phyloP scores from a whole-genome alignment of 2,888 invertebrate species.

The Drosophila pseudotakahashii region DNA sequence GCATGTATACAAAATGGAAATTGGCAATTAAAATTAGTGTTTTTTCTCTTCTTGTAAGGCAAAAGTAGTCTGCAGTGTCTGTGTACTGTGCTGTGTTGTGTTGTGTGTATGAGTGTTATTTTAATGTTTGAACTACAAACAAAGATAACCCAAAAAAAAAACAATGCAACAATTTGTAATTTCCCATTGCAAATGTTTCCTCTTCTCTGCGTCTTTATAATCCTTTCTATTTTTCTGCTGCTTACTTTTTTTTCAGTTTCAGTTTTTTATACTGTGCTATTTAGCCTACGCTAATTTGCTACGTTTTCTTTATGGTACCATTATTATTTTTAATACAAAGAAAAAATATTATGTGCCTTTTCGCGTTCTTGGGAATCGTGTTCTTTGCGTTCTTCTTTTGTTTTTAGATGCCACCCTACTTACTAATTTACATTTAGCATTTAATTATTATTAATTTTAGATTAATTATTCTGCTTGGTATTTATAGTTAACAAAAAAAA shows the following conservation, averaged over 20 bases:
- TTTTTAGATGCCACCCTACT: constrained; percentile 60
- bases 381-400: constrained; percentile 19
- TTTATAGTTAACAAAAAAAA: constrained; percentile 71
- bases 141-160: constrained; percentile 7
- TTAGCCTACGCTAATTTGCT: constrained; percentile 39
- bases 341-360: constrained; percentile 45
- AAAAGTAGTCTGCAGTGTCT: constrained; percentile 21
- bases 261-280: constrained; percentile 22
- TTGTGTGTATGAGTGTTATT: constrained; percentile 16
- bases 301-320: constrained; percentile 16
- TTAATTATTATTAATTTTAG: constrained; percentile 53
- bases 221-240: constrained; percentile 1
- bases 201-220: constrained; percentile 10
- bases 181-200: constrained; percentile 41
- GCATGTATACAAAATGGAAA: constrained; percentile 15
- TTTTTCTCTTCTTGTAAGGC: constrained; percentile 38
- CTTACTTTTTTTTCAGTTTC: constrained; percentile 5
- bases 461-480: constrained; percentile 59
- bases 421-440: constrained; percentile 65
- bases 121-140: constrained; percentile 23
- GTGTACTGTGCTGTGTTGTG: neutral
- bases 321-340: constrained; percentile 57
- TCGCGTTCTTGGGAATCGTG: constrained; percentile 35
- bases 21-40: constrained; percentile 2
- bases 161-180: constrained; percentile 3